Percentiles rank a stretch among this genome's conserved stretches.
These are phyloP conservation scores for Nanorana parkeri DNA, from an alignment of 2,113 vertebrate genomes.

Conservation along the genomic window DNA sequence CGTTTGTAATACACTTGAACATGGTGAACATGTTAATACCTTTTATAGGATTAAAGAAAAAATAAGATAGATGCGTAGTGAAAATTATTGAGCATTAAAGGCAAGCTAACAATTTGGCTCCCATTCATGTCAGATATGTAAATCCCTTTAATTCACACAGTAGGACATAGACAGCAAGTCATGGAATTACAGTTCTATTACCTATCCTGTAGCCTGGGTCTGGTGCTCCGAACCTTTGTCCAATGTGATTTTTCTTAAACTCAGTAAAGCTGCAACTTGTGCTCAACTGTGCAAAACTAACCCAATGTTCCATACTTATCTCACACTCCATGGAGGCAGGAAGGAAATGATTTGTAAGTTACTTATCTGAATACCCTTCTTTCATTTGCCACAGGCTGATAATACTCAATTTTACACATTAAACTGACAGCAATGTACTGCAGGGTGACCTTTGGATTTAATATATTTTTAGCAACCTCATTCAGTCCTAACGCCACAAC, in stretches of 20 bases:
- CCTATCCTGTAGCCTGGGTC: too few relatives aligned
- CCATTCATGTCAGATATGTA: too few relatives aligned
- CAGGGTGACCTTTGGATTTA: not conserved
- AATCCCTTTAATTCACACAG: too few relatives aligned
- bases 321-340: not conserved
- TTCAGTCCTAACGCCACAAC: constrained; percentile 4
- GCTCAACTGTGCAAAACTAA: not conserved
- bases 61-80: too few relatives aligned
- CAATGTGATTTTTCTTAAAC: not conserved
- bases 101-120: too few relatives aligned
- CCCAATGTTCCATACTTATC: constrained; percentile 8
- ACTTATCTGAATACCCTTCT: constrained; percentile 5
- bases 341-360: constrained; percentile 54
- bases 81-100: too few relatives aligned
- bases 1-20: too few relatives aligned
- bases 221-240: not conserved
- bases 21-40: too few relatives aligned
- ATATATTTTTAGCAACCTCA: constrained; percentile 29
- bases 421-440: constrained; percentile 24
- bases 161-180: too few relatives aligned
- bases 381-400: constrained; percentile 16
- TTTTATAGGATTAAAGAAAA: too few relatives aligned
- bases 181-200: too few relatives aligned
- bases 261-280: not conserved
- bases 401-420: not conserved